These are phyloP conservation scores for Hartigia nigra DNA, from an alignment of 2,888 invertebrate species.

Conservation along the genomic window DNA sequence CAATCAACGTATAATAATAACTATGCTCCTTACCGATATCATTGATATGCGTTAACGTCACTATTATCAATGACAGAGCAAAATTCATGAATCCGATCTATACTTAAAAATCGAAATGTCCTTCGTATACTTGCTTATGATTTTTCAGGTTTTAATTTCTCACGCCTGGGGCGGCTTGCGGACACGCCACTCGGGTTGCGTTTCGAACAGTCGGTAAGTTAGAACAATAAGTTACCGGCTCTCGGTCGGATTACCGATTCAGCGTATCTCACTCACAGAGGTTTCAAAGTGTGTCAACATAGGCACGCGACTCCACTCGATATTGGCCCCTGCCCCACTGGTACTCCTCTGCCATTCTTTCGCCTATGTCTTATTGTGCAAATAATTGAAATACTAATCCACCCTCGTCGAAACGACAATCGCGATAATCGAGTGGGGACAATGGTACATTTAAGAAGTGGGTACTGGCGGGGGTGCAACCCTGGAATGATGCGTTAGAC, in stretches of 20 bases:
- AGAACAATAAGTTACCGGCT: constrained; percentile 48
- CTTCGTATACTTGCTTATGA: not conserved
- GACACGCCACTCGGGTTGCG: not conserved
- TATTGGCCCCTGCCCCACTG: constrained; percentile 39
- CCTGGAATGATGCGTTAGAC: constrained; percentile 47
- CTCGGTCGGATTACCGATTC: constrained; percentile 45
- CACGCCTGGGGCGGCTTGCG: constrained; percentile 9
- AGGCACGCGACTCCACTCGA: constrained; percentile 61
- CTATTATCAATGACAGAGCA: not conserved
- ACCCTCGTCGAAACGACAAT: constrained; percentile 47
- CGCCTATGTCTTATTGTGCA: constrained; percentile 50
- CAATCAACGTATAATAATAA: not conserved
- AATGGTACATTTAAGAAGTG: constrained; percentile 40
- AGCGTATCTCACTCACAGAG: constrained; percentile 12
- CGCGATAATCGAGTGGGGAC: constrained; percentile 52
- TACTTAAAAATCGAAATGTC: not conserved
- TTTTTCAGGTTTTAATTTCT: not conserved
- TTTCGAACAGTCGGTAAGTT: constrained; percentile 44
- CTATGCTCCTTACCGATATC: not conserved
- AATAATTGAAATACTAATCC: constrained; percentile 66
- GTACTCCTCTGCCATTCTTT: constrained; percentile 27
- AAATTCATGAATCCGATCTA: not conserved
- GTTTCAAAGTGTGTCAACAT: constrained; percentile 50
- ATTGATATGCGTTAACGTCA: not conserved
- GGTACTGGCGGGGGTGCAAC: constrained; percentile 48